Percentiles rank a stretch among this genome's conserved stretches.
Conservation (phyloP, 2,797 vertebrate species). For the Gallinago stenura region DNA sequence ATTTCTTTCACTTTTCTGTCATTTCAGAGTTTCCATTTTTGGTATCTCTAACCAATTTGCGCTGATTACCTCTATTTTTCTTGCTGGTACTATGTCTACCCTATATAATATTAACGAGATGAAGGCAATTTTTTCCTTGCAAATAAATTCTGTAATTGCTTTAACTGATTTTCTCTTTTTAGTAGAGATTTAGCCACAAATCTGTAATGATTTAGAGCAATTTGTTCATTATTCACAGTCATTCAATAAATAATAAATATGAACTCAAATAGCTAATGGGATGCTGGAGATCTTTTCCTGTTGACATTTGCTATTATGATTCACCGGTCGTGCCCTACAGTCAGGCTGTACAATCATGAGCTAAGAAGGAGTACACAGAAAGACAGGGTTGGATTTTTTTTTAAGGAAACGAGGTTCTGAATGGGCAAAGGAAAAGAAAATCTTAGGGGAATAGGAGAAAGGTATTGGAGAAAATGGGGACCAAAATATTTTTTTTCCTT, state of each 20-base stretch:
- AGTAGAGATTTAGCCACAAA: conserved; percentile 24
- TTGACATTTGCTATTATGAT: conserved; percentile 61
- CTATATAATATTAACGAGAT: neutral
- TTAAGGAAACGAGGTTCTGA: neutral
- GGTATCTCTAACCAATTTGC: neutral
- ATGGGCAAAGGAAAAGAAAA: conserved; percentile 20
- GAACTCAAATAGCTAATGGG: conserved; percentile 58
- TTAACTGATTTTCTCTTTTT: conserved; percentile 26
- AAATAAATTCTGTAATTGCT: conserved; percentile 40
- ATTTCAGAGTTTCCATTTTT: conserved; percentile 17
- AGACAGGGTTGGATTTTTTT: neutral
- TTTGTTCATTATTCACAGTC: conserved; percentile 55
- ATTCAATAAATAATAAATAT: conserved; percentile 61
- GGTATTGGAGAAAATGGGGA: neutral
- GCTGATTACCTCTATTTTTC: neutral
- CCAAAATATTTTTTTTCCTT: neutral
- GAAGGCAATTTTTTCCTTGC: neutral
- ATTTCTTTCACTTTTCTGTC: neutral
- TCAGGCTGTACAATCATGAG: neutral
- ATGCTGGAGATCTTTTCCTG: conserved; percentile 49
- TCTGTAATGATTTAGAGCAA: conserved; percentile 43
- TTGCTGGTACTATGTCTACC: neutral
- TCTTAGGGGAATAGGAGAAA: neutral
- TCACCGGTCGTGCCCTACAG: neutral
- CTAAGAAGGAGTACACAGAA: neutral